phyloP scores from a whole-genome alignment of 37 sponge, comb jelly and placozoan species.

The Amphimedon queenslandica region DNA sequence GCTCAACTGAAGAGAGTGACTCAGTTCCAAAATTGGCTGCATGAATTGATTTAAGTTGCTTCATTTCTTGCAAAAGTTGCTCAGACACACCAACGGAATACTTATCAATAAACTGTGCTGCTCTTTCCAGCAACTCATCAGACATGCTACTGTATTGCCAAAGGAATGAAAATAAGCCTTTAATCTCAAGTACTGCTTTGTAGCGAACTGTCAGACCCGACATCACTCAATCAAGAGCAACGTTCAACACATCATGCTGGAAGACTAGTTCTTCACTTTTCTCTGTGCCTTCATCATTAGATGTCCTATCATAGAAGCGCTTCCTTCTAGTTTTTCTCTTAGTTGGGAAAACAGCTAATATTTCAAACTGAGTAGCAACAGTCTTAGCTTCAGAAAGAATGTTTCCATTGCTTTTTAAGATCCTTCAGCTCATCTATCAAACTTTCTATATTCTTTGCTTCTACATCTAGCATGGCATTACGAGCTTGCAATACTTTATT shows the following conservation, averaged over 20 bases:
- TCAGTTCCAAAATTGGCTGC: constrained; percentile 1
- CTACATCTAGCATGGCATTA: constrained; percentile 10
- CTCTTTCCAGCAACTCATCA: constrained; percentile 5
- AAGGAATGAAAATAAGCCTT: constrained; percentile 4
- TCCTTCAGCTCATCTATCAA: constrained; percentile 15
- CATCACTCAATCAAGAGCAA: neutral
- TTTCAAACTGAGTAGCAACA: constrained; percentile 5
- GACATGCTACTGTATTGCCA: constrained; percentile 15
- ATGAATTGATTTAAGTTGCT: constrained; percentile 14
- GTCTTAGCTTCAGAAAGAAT: constrained; percentile 13
- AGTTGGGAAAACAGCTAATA: constrained; percentile 1
- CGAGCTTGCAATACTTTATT: constrained; percentile 21
- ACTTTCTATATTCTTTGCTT: constrained; percentile 8
- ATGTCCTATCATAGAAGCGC: neutral
- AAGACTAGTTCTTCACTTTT: neutral
- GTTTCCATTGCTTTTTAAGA: constrained; percentile 3
- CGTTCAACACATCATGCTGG: neutral
- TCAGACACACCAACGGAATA: constrained; percentile 9
- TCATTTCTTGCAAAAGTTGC: constrained; percentile 6
- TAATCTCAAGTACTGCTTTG: neutral
- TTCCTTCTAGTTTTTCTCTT: constrained; percentile 1
- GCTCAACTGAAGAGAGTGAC: neutral
- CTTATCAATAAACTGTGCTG: neutral
- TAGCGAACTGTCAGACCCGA: neutral
- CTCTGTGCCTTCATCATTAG: neutral